A percentile compares a stretch with the other conserved stretches of the same genome.
Conservation (phyloP, 2,888 invertebrate species). For the Macaria liturata region DNA sequence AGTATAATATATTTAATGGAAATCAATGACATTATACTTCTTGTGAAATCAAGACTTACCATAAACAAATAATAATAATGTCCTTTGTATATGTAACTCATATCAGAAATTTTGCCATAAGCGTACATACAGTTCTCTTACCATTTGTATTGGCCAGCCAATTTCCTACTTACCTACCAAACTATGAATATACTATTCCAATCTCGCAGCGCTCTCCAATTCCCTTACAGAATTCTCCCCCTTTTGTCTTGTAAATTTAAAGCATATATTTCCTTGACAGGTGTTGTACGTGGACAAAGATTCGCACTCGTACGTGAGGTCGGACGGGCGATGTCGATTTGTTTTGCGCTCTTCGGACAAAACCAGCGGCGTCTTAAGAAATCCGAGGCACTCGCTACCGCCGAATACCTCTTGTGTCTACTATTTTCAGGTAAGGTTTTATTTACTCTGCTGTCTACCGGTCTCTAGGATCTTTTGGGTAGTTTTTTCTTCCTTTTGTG, state of each 20-base stretch:
- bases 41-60: too few species aligned
- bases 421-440: slow-evolving; percentile 83
- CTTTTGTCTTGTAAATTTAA: slow-evolving; percentile 17
- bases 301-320: slow-evolving; percentile 88
- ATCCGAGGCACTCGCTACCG: slow-evolving; percentile 90
- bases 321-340: slow-evolving; percentile 90
- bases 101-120: too few species aligned
- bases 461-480: too few species aligned
- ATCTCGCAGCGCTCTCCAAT: background rate
- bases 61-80: too few species aligned
- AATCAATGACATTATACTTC: too few species aligned
- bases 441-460: background rate
- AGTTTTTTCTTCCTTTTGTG: too few species aligned
- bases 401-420: slow-evolving; percentile 93
- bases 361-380: slow-evolving; percentile 88
- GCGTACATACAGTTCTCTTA: too few species aligned
- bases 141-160: too few species aligned
- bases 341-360: slow-evolving; percentile 89
- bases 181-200: too few species aligned
- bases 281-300: slow-evolving; percentile 89
- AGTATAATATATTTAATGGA: too few species aligned
- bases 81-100: too few species aligned
- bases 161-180: too few species aligned
- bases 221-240: background rate
- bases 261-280: slow-evolving; percentile 60